A percentile compares a stretch with the other conserved stretches of the same genome.
Conservation (phyloP, 2,888 invertebrate genomes). For the Himalopsyche japonica region DNA sequence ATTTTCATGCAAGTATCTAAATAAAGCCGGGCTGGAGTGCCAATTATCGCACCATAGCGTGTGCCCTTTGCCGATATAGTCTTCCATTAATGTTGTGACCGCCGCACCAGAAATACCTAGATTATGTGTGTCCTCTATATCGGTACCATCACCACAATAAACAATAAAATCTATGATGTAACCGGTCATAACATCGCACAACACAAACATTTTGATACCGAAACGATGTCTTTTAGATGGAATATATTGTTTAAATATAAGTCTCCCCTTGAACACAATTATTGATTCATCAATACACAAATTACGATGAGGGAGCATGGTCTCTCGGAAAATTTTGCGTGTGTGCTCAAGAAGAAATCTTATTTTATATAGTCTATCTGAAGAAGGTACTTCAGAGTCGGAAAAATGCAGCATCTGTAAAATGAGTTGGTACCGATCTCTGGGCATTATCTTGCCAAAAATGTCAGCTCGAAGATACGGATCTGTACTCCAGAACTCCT, state of each 20-base stretch:
- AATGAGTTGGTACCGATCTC: background rate
- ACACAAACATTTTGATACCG: background rate
- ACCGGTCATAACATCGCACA: too few species aligned
- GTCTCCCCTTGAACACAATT: background rate
- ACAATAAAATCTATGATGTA: too few species aligned
- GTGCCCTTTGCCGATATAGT: too few species aligned
- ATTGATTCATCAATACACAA: background rate
- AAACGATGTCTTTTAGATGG: background rate
- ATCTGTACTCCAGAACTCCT: background rate
- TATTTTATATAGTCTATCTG: background rate
- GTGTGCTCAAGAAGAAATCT: background rate
- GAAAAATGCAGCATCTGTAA: background rate
- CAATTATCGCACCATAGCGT: too few species aligned
- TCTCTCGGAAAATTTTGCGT: background rate
- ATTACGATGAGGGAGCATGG: background rate
- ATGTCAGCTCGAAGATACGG: background rate
- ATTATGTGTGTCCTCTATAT: too few species aligned
- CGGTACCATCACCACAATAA: too few species aligned
- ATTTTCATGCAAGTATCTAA: too few species aligned
- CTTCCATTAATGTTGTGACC: too few species aligned
- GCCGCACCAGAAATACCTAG: too few species aligned
- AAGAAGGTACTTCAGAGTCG: background rate
- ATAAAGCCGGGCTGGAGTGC: too few species aligned
- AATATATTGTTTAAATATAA: background rate
- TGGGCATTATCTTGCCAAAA: background rate